A percentile compares a stretch with the other conserved stretches of the same genome.
Evolutionary conservation across 2,797 vertebrate species (phyloP).

Genomic region (Silurus lanzhouensis): DNA sequence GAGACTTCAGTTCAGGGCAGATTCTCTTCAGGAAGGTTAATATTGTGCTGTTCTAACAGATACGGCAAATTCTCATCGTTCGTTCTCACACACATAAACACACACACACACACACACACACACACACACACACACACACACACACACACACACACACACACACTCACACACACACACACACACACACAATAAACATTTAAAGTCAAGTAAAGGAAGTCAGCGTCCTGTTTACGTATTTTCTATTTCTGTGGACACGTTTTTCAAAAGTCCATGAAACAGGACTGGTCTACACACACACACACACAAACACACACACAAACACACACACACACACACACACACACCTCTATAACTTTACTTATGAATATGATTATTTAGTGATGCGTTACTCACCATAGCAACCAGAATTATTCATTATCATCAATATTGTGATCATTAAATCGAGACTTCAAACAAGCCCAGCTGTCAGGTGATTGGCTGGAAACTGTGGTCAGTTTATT

Average conservation of each 20-base stretch:
- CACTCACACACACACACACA: slow-evolving; percentile 19
- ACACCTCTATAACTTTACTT: neutral
- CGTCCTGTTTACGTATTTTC: slow-evolving; percentile 41
- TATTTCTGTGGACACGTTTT: neutral
- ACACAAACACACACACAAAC: neutral
- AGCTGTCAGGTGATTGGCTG: neutral
- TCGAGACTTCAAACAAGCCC: neutral
- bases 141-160: slow-evolving; percentile 23
- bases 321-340: neutral
- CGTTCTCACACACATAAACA: slow-evolving; percentile 20
- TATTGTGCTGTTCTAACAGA: too few relatives aligned
- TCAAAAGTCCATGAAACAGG: slow-evolving; percentile 18
- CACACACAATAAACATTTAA: slow-evolving; percentile 48
- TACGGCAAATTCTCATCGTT: too few relatives aligned
- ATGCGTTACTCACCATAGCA: neutral
- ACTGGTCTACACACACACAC: neutral
- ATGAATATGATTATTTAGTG: neutral
- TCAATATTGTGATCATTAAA: neutral
- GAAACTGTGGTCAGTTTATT: neutral
- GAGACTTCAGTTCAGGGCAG: too few relatives aligned
- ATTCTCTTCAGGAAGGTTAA: too few relatives aligned
- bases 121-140: slow-evolving; percentile 27
- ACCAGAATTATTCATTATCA: neutral
- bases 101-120: slow-evolving; percentile 15
- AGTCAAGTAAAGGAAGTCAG: slow-evolving; percentile 45